phyloP scores from a whole-genome alignment of 2,888 invertebrate genomes.

The Flabesymbios commensalis region DNA sequence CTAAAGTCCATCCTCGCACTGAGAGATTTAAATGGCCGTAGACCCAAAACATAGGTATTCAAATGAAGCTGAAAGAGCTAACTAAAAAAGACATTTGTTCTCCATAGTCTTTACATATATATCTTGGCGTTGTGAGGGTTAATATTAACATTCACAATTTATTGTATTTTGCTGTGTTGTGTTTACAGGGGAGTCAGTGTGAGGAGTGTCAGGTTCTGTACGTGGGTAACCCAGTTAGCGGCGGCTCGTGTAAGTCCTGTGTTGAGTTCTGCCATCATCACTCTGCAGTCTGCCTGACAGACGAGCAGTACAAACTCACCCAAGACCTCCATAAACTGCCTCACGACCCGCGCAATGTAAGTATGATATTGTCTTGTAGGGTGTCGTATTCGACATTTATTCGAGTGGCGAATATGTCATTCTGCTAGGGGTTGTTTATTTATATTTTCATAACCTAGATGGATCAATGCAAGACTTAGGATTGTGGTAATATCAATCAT shows the following conservation, averaged over 20 bases:
- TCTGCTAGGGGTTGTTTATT: too few species aligned
- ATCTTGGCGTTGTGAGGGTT: too few species aligned
- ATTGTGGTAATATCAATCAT: not conserved
- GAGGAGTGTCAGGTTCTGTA: constrained; percentile 86
- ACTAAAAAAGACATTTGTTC: too few species aligned
- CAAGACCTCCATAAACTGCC: not conserved
- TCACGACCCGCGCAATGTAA: constrained; percentile 7
- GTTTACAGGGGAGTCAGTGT: constrained; percentile 68
- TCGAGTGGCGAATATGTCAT: constrained; percentile 3
- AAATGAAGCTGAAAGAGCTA: too few species aligned
- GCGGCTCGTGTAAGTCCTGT: constrained; percentile 85
- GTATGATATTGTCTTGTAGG: not conserved
- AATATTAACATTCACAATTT: too few species aligned
- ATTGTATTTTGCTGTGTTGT: too few species aligned
- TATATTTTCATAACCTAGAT: too few species aligned
- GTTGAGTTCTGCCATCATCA: constrained; percentile 88
- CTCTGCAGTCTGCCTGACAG: constrained; percentile 63
- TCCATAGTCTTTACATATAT: too few species aligned
- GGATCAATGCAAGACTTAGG: too few species aligned
- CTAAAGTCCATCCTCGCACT: too few species aligned
- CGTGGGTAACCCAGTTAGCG: constrained; percentile 85
- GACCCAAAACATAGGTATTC: too few species aligned
- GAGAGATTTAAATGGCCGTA: too few species aligned
- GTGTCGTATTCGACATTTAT: not conserved
- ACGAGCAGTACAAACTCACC: constrained; percentile 11